A percentile compares a stretch with the other conserved stretches of the same genome.
Conservation (phyloP, 53 echinoderm and acorn worm species). For the Actinopyga echinites region DNA sequence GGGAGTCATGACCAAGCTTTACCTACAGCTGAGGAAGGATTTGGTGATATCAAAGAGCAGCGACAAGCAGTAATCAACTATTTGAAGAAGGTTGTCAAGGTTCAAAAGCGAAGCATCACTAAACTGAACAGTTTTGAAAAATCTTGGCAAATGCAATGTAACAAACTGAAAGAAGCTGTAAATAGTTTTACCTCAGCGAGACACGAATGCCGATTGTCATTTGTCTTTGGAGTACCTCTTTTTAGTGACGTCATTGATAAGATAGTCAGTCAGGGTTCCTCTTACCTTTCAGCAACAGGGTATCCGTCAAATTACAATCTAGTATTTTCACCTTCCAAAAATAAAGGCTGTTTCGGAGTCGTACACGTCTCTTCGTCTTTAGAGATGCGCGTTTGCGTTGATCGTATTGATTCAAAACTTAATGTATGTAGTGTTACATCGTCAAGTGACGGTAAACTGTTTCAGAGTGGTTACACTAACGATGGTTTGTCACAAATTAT, state of each 20-base stretch:
- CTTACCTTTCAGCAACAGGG: neutral
- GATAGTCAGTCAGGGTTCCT: neutral
- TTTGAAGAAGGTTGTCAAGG: neutral
- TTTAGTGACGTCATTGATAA: conserved; percentile 9
- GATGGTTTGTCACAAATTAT: neutral
- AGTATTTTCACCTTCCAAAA: conserved; percentile 2
- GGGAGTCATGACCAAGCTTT: too few species aligned
- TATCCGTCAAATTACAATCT: neutral
- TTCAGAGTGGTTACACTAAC: neutral
- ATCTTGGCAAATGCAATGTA: neutral
- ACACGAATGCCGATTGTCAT: neutral
- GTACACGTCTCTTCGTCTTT: conserved; percentile 1
- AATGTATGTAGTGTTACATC: conserved; percentile 7
- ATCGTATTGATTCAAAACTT: too few species aligned
- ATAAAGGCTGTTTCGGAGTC: conserved; percentile 1
- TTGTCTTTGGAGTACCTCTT: too few species aligned
- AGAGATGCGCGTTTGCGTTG: neutral
- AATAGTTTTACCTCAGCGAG: neutral
- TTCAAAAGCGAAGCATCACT: neutral
- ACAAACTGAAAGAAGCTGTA: neutral
- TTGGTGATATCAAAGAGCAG: neutral
- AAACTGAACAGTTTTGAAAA: neutral
- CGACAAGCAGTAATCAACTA: neutral
- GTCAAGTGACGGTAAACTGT: neutral
- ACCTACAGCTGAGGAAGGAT: too few species aligned